Evolutionary conservation across 2,888 invertebrate genomes (phyloP).

Genomic region (Hoplodrina blanda): DNA sequence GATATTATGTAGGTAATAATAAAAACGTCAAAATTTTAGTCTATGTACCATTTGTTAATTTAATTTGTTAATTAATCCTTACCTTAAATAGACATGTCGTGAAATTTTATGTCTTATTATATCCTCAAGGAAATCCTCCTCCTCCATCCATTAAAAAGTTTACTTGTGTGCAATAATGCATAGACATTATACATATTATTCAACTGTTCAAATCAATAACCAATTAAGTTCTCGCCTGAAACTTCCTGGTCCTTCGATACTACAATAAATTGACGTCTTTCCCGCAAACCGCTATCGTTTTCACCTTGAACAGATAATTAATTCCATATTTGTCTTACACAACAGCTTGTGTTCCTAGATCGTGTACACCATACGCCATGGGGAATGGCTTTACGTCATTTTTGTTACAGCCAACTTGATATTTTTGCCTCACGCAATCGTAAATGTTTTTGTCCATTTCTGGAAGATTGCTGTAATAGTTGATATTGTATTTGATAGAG

Average conservation of each 20-base stretch:
- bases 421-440: conserved; percentile 54
- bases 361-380: conserved; percentile 65
- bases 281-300: conserved; percentile 31
- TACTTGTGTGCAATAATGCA: not conserved
- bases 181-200: not conserved
- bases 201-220: not conserved
- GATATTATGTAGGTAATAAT: too few relatives aligned
- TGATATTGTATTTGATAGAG: conserved; percentile 34
- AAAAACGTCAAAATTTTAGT: too few relatives aligned
- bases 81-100: not conserved
- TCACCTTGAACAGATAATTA: conserved; percentile 60
- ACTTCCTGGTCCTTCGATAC: not conserved
- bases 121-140: not conserved
- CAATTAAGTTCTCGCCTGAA: not conserved
- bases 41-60: too few relatives aligned
- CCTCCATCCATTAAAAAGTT: not conserved
- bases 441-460: conserved; percentile 47
- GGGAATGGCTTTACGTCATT: conserved; percentile 70
- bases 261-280: not conserved
- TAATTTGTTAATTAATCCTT: too few relatives aligned
- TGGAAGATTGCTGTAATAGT: conserved; percentile 34
- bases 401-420: conserved; percentile 59
- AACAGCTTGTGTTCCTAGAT: conserved; percentile 63
- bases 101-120: not conserved
- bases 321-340: conserved; percentile 68